phyloP scores from a whole-genome alignment of 2,797 vertebrate genomes.

The Cynodonichthys magdalenae region DNA sequence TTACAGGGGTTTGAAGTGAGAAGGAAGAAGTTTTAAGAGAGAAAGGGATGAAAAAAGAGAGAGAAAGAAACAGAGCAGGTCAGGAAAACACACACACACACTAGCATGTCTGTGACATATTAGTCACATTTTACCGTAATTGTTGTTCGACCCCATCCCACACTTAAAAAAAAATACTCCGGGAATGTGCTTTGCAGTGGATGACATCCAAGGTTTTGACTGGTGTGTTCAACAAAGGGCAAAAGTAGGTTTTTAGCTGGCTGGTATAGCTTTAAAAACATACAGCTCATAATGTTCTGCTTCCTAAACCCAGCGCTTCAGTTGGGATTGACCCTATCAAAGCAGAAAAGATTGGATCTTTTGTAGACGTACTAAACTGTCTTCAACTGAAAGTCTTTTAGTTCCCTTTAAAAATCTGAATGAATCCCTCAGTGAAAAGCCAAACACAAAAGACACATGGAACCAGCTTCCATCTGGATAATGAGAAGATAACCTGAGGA shows the following conservation, averaged over 20 bases:
- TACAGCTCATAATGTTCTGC: slow-evolving; percentile 69
- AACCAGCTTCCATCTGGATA: slow-evolving; percentile 60
- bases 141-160: slow-evolving; percentile 83
- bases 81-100: slow-evolving; percentile 65
- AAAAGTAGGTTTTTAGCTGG: slow-evolving; percentile 73
- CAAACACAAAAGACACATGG: slow-evolving; percentile 65
- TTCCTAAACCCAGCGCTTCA: slow-evolving; percentile 73
- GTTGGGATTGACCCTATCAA: slow-evolving; percentile 74
- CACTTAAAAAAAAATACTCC: slow-evolving; percentile 75
- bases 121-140: slow-evolving; percentile 87
- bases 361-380: slow-evolving; percentile 69
- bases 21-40: slow-evolving; percentile 70
- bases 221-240: slow-evolving; percentile 79
- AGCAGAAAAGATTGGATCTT: slow-evolving; percentile 67
- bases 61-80: slow-evolving; percentile 58
- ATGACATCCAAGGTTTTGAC: slow-evolving; percentile 80
- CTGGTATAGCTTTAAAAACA: slow-evolving; percentile 79
- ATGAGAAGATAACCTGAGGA: slow-evolving; percentile 62
- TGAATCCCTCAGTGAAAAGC: slow-evolving; percentile 64
- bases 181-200: slow-evolving; percentile 80
- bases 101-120: slow-evolving; percentile 83
- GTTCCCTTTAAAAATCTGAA: slow-evolving; percentile 62
- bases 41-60: slow-evolving; percentile 71
- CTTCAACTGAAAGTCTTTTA: slow-evolving; percentile 54
- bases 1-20: slow-evolving; percentile 82